Evolutionary conservation across 2,888 invertebrate species (phyloP), one percentile per base, ranked within the genome.

Genomic region (Chromoteleia sp.): DNA sequence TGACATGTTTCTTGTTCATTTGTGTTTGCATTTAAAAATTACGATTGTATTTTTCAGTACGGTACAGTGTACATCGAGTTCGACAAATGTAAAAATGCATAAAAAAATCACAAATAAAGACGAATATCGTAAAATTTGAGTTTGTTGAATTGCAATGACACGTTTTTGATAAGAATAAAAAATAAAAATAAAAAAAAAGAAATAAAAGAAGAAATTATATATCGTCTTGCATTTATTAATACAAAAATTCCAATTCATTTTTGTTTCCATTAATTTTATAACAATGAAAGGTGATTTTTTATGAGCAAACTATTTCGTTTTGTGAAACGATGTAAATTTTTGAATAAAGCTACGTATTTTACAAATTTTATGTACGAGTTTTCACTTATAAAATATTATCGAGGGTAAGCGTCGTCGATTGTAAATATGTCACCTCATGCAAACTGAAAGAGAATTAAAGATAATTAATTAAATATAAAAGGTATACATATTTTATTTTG

Each of bases 101-200:
- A 25, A 25, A 25, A 4, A 6, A 25, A 25, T 25, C 25, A 25
- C 12, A 33, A 48, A 19, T 58, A 61, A 61, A 61, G 4, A 29
- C 4, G 7, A 30, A 29, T 29, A 29, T 41, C 29, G n/a, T 7
- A 25, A 36, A 41, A 21, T 61, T 52, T 54, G 74, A 74, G 45
- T 74, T 65, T 10, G 74, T 74, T 65, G 74, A 56, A 65, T 74
- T 74, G 65, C 74, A 74, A 65, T 74, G 65, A 74, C 74, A 74
- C 65, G 56, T 65, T 39, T 61, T 48, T 21, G 36, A 74, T 74
- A 74, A 56, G 45, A 63, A 56, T 19, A 19, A 52, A 33, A 70
- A 48, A 56, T 33, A 19, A 67, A 48, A 6, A 21, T 2, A 30
- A 25, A 50, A 12, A 29, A 59, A 33, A 58, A 59, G 36, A 39